A percentile compares a stretch with the other conserved stretches of the same genome.
Evolutionary conservation across 2,797 vertebrate genomes (phyloP).

Genomic region (Helarctos malayanus): DNA sequence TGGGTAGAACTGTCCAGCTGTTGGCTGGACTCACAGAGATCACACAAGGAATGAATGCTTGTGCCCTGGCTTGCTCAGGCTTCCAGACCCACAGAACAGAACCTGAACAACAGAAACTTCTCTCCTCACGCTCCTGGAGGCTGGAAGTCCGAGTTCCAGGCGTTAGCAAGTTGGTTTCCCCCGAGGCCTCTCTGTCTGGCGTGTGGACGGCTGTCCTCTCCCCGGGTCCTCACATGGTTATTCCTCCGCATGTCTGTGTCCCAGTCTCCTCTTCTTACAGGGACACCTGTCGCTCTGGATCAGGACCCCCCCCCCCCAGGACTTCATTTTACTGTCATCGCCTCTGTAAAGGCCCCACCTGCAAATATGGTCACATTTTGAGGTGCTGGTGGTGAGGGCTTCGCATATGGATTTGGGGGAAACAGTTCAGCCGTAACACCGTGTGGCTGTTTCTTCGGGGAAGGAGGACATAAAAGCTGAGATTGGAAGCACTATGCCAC

Average conservation of each 20-base stretch:
- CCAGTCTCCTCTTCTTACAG: neutral
- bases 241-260: neutral
- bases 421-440: accelerated
- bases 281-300: neutral
- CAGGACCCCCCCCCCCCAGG: neutral
- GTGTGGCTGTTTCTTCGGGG: neutral
- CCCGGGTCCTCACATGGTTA: neutral
- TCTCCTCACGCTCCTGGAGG: neutral
- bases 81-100: neutral
- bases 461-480: neutral
- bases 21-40: neutral
- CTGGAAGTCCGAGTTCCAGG: neutral
- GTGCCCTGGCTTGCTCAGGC: neutral
- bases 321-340: neutral
- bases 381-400: neutral
- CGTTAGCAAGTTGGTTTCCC: neutral
- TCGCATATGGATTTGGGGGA: too few relatives aligned
- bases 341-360: neutral
- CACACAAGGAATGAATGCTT: neutral
- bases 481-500: accelerated
- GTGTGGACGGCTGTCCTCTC: accelerated
- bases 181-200: neutral
- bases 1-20: neutral
- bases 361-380: accelerated
- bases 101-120: neutral